Evolutionary conservation across 2,113 vertebrate species (phyloP), one percentile per base, ranked within the genome.

Genomic region (Monopterus albus): DNA sequence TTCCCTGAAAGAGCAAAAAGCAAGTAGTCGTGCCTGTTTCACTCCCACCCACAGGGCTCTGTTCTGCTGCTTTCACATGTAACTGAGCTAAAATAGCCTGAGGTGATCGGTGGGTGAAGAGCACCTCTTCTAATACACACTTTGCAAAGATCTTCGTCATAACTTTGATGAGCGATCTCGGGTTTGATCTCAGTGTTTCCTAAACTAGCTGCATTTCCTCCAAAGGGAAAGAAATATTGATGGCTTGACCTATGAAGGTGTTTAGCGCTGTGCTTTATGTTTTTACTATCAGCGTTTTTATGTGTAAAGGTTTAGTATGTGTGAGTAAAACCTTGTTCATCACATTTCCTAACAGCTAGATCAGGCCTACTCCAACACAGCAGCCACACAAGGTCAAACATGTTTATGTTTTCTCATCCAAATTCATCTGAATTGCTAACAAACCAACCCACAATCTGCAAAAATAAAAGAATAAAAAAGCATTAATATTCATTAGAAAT

Each of bases 401-500:
- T 72, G 69, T 82, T 87, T 81, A 66, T 53, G 68, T 72, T 74
- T 68, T 53, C 77, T 67, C 45, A 39, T 74, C 75, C 64, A 71
- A 51, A 75, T 78, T 65, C 74, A 67, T 88, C 72, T 73, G 77
- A 82, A 77, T 68, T 36, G 71, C 60, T 38, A 74, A 71, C 61
- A 81, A 71, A 75, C 53, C 79, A 50, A n/a, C 63, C 56, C 58
- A 71, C 77, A 43, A 61, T 35, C 43, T 3, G 72, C 53, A 60
- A 55, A 25, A 79, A 75, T 25, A 38, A 63, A 82, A 87, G 51
- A 49, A 83, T 14, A 31, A 31, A 6, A 25, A 5, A 17, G 23
- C 70, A 86, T 89, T 71, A 86, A 91, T 90, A 87, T 91, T 89
- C 77, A 90, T 88, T 69, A 51, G 51, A 69, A 79, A 89, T 86